A percentile compares a stretch with the other conserved stretches of the same genome.
These are phyloP conservation scores for Anguilla anguilla DNA, from an alignment of 2,797 vertebrate species.

Conservation along the genomic window DNA sequence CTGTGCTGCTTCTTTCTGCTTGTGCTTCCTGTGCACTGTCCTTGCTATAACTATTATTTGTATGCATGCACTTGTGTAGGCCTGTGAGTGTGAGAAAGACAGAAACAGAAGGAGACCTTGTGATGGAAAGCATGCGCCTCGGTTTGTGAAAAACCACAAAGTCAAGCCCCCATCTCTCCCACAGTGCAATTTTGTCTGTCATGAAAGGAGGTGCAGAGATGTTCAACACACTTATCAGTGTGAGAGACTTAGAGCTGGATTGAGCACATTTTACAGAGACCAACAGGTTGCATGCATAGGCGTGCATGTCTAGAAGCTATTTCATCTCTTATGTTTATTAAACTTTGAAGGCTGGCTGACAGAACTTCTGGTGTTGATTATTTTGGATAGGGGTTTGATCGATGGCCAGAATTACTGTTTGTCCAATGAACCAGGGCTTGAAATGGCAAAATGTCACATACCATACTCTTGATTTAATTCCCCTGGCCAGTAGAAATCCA, in stretches of 20 bases:
- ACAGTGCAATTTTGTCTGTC: background rate
- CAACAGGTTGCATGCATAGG: background rate
- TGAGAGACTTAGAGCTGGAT: background rate
- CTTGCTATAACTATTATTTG: background rate
- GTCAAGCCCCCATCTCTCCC: constrained; percentile 4
- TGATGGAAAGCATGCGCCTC: background rate
- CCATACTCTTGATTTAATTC: too few relatives aligned
- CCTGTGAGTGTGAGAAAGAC: background rate
- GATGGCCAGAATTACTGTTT: too few relatives aligned
- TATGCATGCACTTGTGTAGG: background rate
- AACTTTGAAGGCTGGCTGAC: too few relatives aligned
- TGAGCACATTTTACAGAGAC: background rate
- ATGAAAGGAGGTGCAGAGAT: background rate
- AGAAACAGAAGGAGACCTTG: background rate
- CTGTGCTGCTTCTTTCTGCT: background rate
- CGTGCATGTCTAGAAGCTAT: background rate
- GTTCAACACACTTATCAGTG: background rate
- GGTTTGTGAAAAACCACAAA: constrained; percentile 4
- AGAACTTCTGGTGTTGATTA: background rate
- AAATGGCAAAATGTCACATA: too few relatives aligned
- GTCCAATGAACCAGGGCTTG: too few relatives aligned
- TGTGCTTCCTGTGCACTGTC: background rate
- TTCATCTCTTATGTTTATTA: background rate
- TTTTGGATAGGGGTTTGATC: too few relatives aligned
- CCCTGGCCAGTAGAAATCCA: too few relatives aligned